Conservation (phyloP, 2,888 invertebrate genomes). For the Panzeria rudis region DNA sequence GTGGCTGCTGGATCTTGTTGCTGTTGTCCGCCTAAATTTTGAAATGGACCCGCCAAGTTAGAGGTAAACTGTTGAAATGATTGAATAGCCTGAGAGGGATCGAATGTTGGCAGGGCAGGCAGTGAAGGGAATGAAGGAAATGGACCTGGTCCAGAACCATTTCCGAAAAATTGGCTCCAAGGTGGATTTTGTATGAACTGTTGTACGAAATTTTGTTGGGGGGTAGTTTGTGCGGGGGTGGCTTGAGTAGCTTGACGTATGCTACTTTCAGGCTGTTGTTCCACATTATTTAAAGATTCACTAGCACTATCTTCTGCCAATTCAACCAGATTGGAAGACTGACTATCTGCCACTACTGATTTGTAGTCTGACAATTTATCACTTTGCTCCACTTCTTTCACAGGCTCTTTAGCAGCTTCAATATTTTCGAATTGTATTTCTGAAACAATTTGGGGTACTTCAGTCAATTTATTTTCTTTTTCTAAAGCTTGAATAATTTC, state of each 20-base stretch:
- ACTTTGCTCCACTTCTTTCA: conserved; percentile 14
- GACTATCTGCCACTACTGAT: neutral
- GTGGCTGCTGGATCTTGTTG: conserved; percentile 74
- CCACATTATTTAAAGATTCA: neutral
- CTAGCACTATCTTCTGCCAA: neutral
- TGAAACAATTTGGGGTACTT: conserved; percentile 1
- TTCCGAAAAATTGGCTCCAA: conserved; percentile 79
- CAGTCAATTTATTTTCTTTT: conserved; percentile 41
- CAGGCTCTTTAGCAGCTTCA: conserved; percentile 26
- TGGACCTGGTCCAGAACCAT: conserved; percentile 71
- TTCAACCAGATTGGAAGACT: conserved; percentile 17
- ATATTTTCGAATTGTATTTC: conserved; percentile 36
- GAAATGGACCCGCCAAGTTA: conserved; percentile 79
- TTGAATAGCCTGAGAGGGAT: conserved; percentile 78
- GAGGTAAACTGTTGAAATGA: conserved; percentile 80
- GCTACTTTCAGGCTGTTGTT: conserved; percentile 62
- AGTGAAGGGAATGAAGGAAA: neutral
- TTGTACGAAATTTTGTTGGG: conserved; percentile 79
- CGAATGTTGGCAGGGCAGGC: conserved; percentile 67
- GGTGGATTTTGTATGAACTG: conserved; percentile 81
- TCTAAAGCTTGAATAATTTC: conserved; percentile 52
- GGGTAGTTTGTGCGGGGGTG: conserved; percentile 77
- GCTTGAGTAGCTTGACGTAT: conserved; percentile 80
- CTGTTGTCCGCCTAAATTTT: conserved; percentile 78
- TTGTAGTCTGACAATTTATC: conserved; percentile 61